Evolutionary conservation across 2,113 vertebrate genomes (phyloP).

Genomic region (Carettochelys insculpta): DNA sequence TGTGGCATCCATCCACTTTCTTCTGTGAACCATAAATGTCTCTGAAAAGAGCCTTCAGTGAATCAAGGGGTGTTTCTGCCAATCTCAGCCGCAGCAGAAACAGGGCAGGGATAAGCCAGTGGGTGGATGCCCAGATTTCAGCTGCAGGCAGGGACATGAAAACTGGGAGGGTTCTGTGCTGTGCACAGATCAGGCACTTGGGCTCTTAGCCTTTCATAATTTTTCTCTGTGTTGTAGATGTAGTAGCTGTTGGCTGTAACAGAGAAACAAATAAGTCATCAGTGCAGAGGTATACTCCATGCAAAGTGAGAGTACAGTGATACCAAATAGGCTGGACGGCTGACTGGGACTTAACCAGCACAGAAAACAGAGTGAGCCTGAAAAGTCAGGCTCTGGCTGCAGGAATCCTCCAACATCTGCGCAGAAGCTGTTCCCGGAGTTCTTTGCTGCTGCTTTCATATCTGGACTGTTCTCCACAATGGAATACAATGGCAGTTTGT

Average conservation of each 20-base stretch:
- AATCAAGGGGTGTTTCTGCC: not conserved
- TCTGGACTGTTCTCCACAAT: not conserved
- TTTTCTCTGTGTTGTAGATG: not conserved
- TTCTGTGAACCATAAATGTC: not conserved
- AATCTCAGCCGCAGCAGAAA: not conserved
- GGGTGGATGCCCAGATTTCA: constrained; percentile 22
- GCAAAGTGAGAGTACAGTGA: not conserved
- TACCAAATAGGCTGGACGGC: not conserved
- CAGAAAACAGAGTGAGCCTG: not conserved
- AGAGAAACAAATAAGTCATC: constrained; percentile 28
- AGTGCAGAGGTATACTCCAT: rapidly evolving
- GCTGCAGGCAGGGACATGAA: constrained; percentile 23
- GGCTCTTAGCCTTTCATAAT: not conserved
- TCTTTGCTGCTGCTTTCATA: not conserved
- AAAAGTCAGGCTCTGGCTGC: not conserved
- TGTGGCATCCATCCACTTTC: rapidly evolving
- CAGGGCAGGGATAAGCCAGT: not conserved
- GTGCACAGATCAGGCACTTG: not conserved
- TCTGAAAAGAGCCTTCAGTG: rapidly evolving
- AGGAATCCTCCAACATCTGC: not conserved
- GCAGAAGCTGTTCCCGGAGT: constrained; percentile 6
- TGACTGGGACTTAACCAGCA: not conserved
- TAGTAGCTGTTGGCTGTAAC: not conserved
- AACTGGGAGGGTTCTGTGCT: constrained; percentile 55
- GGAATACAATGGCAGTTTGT: constrained; percentile 60